Base-by-base conservation (phyloP, 2,888 invertebrate genomes). In the Timema podura region DNA sequence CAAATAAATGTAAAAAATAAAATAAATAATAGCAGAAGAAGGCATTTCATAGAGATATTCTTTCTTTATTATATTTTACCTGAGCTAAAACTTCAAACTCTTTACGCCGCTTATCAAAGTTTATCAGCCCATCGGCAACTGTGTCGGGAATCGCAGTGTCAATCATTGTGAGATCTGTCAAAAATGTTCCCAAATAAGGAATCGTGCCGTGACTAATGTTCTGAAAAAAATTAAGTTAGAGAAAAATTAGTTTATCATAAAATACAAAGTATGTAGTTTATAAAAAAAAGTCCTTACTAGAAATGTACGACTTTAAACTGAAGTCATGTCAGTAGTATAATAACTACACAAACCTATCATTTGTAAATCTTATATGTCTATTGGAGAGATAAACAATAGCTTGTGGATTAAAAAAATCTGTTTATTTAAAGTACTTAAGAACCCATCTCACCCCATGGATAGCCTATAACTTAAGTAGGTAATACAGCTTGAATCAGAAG, bases 101-200 rank as follows among this genome's bases (percentile, higher is more conserved):
- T 82, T 98, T 98, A 73, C 98, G 85, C 70, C 96, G 88, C 82
- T 99, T 99, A 80, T 99, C 98, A 81, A 99, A 98, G 83, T 99
- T 99, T 67, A 99, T 96, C 65, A 98, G 85, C 65, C 92, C 91
- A 73, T 92, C 92, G 64, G 88, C 87, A 30, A 81, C 79, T 80
- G 88, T 88, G 79, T 96, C 96, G 0, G 95, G 93, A 79, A 92
- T 94, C 49, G 98, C 98, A 13, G 97, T 95, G 82, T 99, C 97
- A 77, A 98, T 96, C 96, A 98, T 98, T 1, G 97, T 98, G 74
- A 99, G 87, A 82, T 99, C 99, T 5, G 98, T 99, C 70, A 99
- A 85, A 82, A 99, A 99, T 5, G 98, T 98, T 46, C 98, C 98
- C 73, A 99, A 84, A 80, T 98, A 99, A 13, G 99, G 99, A 78